Base-by-base conservation (phyloP, 2,797 vertebrate genomes). In the Alectoris magna region DNA sequence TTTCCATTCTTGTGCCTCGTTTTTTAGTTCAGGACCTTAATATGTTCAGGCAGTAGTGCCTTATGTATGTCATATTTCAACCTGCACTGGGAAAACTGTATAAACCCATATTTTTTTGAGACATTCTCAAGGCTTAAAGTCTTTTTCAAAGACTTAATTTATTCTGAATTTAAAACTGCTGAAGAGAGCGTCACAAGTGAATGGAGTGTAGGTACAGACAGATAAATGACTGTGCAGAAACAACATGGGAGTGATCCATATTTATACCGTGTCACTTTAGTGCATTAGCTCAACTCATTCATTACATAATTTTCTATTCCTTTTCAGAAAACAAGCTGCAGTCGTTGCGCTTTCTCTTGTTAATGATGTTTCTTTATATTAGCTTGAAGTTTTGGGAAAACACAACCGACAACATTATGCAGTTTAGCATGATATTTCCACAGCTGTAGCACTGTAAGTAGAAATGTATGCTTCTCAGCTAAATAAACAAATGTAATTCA, bases 151-250 rank as follows among this genome's bases (percentile, higher is more conserved):
- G 56, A 23, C 90, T 94, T 89, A 81, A 87, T 95, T 94, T 90
- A 86, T 86, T 91, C 71, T 82, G 80, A 64, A 76, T 90, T 73
- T 78, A 48, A 90, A 92, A 71, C 56, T 36, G 29, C 73, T 94
- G 89, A 85, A 62, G 84, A 64, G 76, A 76, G 31, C 67, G 14
- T 76, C 79, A 19, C 63, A n/a, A 67, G 19, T 93, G 89, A 85
- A 78, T 78, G 66, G 66, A 76, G 39, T 13, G 34, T 69, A 78
- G 79, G 91, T 90, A 10, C 7, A 93, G 66, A 60, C 55, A 88
- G 87, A 89, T 66, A 86, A 91, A 91, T 92, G 91, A 90, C 68
- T 90, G 4, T 84, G 64, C 71, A 87, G 36, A 96, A 95, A 90
- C 84, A 58, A 46, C 22, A 27, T 0, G 0, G 41, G 72, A 94